These are phyloP conservation scores for Diachasmimorpha longicaudata DNA, from an alignment of 1,140 invertebrate species.

Conservation along the genomic window DNA sequence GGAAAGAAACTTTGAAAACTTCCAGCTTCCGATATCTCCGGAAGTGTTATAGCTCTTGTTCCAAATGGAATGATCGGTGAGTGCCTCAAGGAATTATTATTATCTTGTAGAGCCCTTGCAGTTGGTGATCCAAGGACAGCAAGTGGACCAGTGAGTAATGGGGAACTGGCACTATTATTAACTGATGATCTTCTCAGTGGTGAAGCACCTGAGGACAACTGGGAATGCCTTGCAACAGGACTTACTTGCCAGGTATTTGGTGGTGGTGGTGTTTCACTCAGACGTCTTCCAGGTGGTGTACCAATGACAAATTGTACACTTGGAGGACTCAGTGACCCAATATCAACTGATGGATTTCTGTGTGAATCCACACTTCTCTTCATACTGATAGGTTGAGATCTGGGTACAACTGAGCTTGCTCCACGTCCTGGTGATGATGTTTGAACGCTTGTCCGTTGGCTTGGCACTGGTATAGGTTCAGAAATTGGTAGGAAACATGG, in stretches of 20 bases:
- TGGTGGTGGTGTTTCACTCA: constrained; percentile 76
- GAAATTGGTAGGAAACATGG: constrained; percentile 75
- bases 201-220: constrained; percentile 67
- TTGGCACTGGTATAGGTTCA: constrained; percentile 81
- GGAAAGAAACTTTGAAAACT: constrained; percentile 67
- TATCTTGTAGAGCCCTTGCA: constrained; percentile 66
- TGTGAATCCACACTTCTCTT: constrained; percentile 70
- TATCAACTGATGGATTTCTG: constrained; percentile 72
- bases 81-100: constrained; percentile 67
- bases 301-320: constrained; percentile 89
- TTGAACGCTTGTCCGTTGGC: constrained; percentile 67
- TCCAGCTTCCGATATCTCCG: constrained; percentile 74
- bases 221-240: constrained; percentile 65
- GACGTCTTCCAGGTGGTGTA: constrained; percentile 77
- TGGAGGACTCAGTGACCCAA: constrained; percentile 89
- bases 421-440: constrained; percentile 45
- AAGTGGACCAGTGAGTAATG: constrained; percentile 69
- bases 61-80: constrained; percentile 71
- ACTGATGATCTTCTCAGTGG: constrained; percentile 72
- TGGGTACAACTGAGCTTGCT: constrained; percentile 67
- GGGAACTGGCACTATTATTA: constrained; percentile 71
- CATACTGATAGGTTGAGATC: constrained; percentile 84
- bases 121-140: constrained; percentile 69
- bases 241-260: constrained; percentile 83
- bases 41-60: constrained; percentile 76